phyloP scores from a whole-genome alignment of 1,140 invertebrate species.

The Calliphora vicina region DNA sequence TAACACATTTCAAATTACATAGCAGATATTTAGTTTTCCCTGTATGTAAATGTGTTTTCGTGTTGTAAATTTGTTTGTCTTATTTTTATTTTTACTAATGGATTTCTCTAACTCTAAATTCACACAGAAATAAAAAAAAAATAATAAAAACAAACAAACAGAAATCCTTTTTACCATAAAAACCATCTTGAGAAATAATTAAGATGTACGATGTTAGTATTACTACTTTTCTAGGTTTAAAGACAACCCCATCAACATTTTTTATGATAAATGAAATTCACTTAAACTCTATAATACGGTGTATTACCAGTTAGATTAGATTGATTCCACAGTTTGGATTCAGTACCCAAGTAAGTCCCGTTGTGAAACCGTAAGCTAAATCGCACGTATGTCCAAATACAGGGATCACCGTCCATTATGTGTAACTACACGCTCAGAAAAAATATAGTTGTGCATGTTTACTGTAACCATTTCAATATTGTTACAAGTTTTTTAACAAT shows the following conservation, averaged over 20 bases:
- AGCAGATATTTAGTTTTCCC: neutral
- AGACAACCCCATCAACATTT: neutral
- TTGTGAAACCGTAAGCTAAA: no score
- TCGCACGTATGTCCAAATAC: no score
- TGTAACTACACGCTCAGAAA: no score
- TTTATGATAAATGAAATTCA: neutral
- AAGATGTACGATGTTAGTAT: neutral
- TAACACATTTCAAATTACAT: neutral
- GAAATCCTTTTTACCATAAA: conserved; percentile 10
- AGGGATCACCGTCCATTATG: no score
- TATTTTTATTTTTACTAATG: conserved; percentile 6
- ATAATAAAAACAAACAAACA: neutral
- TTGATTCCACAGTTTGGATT: no score
- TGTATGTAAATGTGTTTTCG: neutral
- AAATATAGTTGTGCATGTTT: no score
- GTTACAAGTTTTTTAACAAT: no score
- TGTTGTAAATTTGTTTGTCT: neutral
- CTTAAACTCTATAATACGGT: neutral
- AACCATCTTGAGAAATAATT: conserved; percentile 14
- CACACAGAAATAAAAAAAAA: neutral
- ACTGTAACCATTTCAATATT: no score
- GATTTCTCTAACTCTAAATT: neutral
- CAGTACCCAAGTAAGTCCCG: no score
- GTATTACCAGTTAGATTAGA: no score
- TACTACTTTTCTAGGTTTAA: neutral